Evolutionary conservation across 2,113 vertebrate species (phyloP), one percentile per base, ranked within the genome.

Genomic region (Pseudorectes ferrugineus): DNA sequence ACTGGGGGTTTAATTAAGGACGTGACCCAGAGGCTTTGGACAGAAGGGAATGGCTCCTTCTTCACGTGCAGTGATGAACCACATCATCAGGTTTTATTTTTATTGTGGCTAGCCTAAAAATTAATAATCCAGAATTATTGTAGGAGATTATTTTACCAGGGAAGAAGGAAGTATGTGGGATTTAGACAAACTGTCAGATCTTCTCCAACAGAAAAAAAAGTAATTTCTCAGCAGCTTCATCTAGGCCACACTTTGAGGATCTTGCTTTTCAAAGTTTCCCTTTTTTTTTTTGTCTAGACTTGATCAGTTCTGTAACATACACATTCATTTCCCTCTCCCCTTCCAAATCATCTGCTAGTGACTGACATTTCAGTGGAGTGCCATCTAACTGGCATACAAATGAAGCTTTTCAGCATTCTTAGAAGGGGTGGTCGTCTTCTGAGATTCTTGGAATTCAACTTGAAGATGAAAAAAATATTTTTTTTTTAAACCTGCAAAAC

Each of bases 361-460:
- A 93, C 71, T 91, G 92, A 90, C 92, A 93, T 97, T 95, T 97
- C 59, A 49, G 67, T 75, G 55, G 62, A 92, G 80, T 91, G 86
- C 82, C 86, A 93, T 94, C 92, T 70, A 80, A 88, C 92, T 89
- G 83, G 74, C 81, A 46, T 49, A 86, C 35, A 95, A 94, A 96
- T 92, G 65, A 91, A 90, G 73, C 21, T 87, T 93, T 89, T 80
- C 76, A 92, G 65, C 68, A 75, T 94, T 95, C 94, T 81, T 93
- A 92, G 95, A 94, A 95, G 52, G 77, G 75, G 48, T 38, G 77
- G 68, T 82, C 8, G 7, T 80, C 88, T 95, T 96, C 92, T 78
- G 58, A 91, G 73, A 85, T 91, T 96, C 95, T 94, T 96, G 92
- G 88, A 97, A 96, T 93, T 93, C 93, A 86, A 97, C 75, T 59